phyloP scores from a whole-genome alignment of 2,797 vertebrate species.

The Agapornis canus region DNA sequence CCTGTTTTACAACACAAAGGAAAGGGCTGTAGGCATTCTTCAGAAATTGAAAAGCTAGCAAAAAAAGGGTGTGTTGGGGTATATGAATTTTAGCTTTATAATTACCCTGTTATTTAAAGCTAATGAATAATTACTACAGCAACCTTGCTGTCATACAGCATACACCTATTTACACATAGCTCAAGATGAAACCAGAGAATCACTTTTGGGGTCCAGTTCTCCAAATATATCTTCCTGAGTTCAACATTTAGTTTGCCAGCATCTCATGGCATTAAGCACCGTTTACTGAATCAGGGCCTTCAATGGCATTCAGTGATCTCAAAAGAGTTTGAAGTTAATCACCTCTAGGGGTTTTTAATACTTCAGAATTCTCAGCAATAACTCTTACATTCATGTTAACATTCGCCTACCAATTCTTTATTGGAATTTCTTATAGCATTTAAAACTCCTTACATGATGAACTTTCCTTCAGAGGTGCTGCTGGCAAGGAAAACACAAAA shows the following conservation, averaged over 20 bases:
- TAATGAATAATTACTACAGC: conserved; percentile 72
- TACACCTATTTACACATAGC: conserved; percentile 16
- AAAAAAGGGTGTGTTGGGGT: conserved; percentile 65
- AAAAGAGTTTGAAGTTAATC: neutral
- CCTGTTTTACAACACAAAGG: conserved; percentile 53
- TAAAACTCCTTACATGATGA: neutral
- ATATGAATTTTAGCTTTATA: conserved; percentile 61
- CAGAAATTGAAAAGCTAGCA: conserved; percentile 56
- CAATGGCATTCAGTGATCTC: neutral
- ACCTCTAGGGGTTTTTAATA: neutral
- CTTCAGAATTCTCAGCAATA: neutral
- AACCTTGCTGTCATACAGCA: conserved; percentile 5
- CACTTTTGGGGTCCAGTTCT: neutral
- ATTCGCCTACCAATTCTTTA: neutral
- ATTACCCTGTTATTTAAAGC: conserved; percentile 71
- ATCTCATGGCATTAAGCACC: neutral
- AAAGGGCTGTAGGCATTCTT: conserved; percentile 52
- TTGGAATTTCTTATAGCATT: neutral
- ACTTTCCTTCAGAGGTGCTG: neutral
- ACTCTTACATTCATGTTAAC: neutral
- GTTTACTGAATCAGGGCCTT: neutral
- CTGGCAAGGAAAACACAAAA: neutral
- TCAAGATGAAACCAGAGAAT: conserved; percentile 9
- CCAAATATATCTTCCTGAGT: neutral
- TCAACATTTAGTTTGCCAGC: neutral